A percentile compares a stretch with the other conserved stretches of the same genome.
Evolutionary conservation across 1,140 invertebrate species (phyloP).

Genomic region (Triops longicaudatus): DNA sequence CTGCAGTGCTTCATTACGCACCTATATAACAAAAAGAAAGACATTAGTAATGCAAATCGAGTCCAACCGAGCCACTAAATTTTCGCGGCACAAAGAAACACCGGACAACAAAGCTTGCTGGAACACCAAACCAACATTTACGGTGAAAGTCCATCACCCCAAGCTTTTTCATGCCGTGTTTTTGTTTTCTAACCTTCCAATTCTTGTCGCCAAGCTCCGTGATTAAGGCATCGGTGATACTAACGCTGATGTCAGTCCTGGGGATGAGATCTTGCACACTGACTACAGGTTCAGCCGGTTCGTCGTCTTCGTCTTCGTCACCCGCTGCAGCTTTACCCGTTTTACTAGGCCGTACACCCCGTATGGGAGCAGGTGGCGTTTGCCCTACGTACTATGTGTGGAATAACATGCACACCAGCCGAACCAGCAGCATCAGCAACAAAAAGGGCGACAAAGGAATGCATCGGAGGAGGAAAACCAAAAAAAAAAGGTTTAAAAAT

Average conservation of each 20-base stretch:
- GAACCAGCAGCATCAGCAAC: slow-evolving; percentile 4
- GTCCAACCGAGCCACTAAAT: not conserved
- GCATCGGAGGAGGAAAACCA: not conserved
- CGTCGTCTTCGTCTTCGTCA: slow-evolving; percentile 32
- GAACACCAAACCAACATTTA: slow-evolving; percentile 18
- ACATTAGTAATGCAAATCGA: not conserved
- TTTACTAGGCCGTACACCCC: slow-evolving; percentile 42
- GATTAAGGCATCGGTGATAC: slow-evolving; percentile 71
- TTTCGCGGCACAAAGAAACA: slow-evolving; percentile 11
- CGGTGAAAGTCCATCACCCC: too few relatives aligned
- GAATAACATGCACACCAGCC: slow-evolving; percentile 22
- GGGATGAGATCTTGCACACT: slow-evolving; percentile 60
- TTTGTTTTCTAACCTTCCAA: slow-evolving; percentile 62
- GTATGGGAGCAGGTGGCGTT: slow-evolving; percentile 57
- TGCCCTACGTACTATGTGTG: slow-evolving; percentile 49
- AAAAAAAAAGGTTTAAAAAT: slow-evolving; percentile 18
- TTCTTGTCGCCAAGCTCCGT: slow-evolving; percentile 83
- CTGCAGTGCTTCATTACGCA: slow-evolving; percentile 70
- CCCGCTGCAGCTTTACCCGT: slow-evolving; percentile 29
- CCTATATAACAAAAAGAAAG: slow-evolving; percentile 40
- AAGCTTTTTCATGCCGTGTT: slow-evolving; percentile 20
- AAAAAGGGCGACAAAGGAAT: slow-evolving; percentile 3
- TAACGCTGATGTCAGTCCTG: slow-evolving; percentile 71
- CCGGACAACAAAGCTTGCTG: slow-evolving; percentile 22
- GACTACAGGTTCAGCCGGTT: slow-evolving; percentile 35